Conservation (phyloP, 2,888 invertebrate species). For the Camponotus fellah region DNA sequence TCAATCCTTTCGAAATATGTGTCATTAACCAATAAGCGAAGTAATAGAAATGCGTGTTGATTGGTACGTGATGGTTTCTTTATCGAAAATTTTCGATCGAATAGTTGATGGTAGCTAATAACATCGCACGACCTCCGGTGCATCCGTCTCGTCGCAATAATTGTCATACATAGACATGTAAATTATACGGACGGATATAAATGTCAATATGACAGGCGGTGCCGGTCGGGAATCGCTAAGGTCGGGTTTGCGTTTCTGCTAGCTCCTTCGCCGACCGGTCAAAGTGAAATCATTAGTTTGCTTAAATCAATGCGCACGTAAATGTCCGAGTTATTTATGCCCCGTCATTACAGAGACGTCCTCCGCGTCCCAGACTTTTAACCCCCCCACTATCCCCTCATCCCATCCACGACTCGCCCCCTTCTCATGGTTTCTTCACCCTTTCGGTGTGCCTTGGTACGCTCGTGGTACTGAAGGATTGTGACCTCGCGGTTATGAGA, state of each 20-base stretch:
- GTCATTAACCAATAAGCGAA: not conserved
- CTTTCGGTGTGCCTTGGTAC: conserved; percentile 46
- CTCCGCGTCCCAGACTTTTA: conserved; percentile 77
- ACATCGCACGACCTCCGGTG: conserved; percentile 58
- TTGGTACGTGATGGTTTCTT: not conserved
- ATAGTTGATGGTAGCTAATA: conserved; percentile 68
- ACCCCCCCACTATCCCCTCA: conserved; percentile 59
- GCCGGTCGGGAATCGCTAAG: conserved; percentile 62
- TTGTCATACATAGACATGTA: conserved; percentile 85
- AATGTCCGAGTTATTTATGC: conserved; percentile 86
- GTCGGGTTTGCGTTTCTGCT: conserved; percentile 57
- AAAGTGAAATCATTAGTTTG: conserved; percentile 86
- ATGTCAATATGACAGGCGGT: conserved; percentile 85
- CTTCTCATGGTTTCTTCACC: conserved; percentile 62
- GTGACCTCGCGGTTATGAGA: conserved; percentile 34
- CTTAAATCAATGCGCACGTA: conserved; percentile 86
- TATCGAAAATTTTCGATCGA: conserved; percentile 58
- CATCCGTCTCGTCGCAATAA: conserved; percentile 74
- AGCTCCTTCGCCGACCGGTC: conserved; percentile 80
- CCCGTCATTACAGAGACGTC: conserved; percentile 85
- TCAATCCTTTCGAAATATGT: not conserved
- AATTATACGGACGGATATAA: conserved; percentile 84
- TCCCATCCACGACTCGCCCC: conserved; percentile 50
- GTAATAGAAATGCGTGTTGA: not conserved
- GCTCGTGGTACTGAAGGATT: conserved; percentile 49